phyloP scores from a whole-genome alignment of 2,113 vertebrate genomes.

The Thunnus thynnus region DNA sequence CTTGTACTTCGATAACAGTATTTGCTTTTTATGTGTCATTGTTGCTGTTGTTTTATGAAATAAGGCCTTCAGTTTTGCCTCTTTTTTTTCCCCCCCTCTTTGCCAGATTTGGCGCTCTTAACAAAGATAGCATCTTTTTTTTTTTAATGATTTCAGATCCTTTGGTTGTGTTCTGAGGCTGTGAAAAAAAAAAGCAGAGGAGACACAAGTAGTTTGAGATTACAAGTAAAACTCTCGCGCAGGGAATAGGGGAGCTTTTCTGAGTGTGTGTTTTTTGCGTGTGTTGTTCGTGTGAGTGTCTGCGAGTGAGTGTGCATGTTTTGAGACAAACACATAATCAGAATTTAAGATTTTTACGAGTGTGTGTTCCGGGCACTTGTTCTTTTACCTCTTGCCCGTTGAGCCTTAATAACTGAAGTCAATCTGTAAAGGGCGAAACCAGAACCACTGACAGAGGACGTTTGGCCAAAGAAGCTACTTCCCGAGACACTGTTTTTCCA shows the following conservation, averaged over 20 bases:
- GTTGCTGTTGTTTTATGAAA: conserved; percentile 46
- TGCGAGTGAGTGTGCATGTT: conserved; percentile 60
- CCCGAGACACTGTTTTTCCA: background rate
- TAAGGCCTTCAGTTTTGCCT: conserved; percentile 54
- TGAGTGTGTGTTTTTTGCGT: conserved; percentile 45
- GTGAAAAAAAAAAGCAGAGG: conserved; percentile 71
- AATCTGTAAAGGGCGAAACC: conserved; percentile 66
- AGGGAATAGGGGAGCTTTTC: conserved; percentile 75
- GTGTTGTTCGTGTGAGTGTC: conserved; percentile 31
- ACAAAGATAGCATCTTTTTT: conserved; percentile 35
- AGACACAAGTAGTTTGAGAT: conserved; percentile 61
- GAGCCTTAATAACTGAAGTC: conserved; percentile 84
- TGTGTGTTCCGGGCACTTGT: conserved; percentile 80
- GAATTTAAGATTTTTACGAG: conserved; percentile 69
- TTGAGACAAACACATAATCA: conserved; percentile 71
- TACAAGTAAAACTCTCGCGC: conserved; percentile 58
- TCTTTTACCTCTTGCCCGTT: conserved; percentile 82
- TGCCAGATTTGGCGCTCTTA: conserved; percentile 38
- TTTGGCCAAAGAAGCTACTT: background rate
- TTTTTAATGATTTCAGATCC: conserved; percentile 29
- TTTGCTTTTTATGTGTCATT: conserved; percentile 70
- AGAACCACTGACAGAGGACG: conserved; percentile 58
- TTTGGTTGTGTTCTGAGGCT: conserved; percentile 69
- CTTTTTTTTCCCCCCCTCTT: conserved; percentile 2
- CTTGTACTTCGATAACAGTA: conserved; percentile 76